A percentile compares a stretch with the other conserved stretches of the same genome.
Evolutionary conservation across 1,140 invertebrate species (phyloP).

Genomic region (Agrypnia vestita): DNA sequence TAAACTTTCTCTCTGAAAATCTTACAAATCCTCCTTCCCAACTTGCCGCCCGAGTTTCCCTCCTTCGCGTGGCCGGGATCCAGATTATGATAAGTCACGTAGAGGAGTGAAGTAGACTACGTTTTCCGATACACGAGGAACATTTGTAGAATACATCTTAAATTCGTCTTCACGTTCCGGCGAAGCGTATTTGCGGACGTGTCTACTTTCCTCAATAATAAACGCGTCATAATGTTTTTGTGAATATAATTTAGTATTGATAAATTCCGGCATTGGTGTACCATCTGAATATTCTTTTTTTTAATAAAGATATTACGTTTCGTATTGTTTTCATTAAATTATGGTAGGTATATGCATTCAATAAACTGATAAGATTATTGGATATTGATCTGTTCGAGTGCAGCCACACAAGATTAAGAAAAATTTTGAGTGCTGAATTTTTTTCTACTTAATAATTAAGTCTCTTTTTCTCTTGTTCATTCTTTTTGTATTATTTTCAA

Average conservation of each 20-base stretch:
- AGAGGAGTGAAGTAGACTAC: constrained; percentile 29
- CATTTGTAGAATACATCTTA: constrained; percentile 20
- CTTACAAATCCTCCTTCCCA: constrained; percentile 1
- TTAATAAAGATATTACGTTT: no score
- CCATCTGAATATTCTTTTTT: no score
- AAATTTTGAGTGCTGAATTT: no score
- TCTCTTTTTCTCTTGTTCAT: no score
- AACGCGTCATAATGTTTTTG: neutral
- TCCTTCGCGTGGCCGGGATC: neutral
- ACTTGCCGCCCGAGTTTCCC: neutral
- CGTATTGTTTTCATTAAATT: no score
- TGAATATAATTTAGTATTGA: neutral
- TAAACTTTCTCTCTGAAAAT: constrained; percentile 6
- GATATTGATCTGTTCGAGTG: no score
- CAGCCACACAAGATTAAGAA: no score
- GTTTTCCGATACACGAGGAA: constrained; percentile 35
- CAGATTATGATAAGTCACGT: constrained; percentile 43
- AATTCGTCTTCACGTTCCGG: constrained; percentile 9
- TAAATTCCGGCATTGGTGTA: neutral
- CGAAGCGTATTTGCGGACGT: constrained; percentile 14
- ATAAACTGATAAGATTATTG: no score
- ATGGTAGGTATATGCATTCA: no score
- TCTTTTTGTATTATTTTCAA: no score
- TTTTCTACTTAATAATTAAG: no score
- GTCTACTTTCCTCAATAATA: constrained; percentile 7